phyloP scores from a whole-genome alignment of 2,113 vertebrate species.

The Burhinus oedicnemus region DNA sequence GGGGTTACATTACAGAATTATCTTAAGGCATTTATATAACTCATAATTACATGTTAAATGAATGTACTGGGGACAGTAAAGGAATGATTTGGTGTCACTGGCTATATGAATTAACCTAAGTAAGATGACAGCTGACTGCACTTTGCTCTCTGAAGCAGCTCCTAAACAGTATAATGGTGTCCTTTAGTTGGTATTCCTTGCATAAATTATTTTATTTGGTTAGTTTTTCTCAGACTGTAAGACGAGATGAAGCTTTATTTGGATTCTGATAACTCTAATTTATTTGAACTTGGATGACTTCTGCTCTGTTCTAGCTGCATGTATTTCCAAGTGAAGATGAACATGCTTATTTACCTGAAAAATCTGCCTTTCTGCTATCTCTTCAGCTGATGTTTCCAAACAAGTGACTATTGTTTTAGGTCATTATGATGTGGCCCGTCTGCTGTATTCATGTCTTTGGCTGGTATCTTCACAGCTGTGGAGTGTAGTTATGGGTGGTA shows the following conservation, averaged over 20 bases:
- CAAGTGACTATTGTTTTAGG: neutral
- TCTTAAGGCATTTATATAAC: neutral
- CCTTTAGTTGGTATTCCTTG: neutral
- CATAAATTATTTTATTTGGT: neutral
- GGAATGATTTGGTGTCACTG: neutral
- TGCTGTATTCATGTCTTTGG: neutral
- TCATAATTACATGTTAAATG: neutral
- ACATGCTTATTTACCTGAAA: neutral
- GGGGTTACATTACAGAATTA: neutral
- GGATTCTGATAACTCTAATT: neutral
- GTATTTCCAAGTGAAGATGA: neutral
- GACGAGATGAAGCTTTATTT: neutral
- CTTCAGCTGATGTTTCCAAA: neutral
- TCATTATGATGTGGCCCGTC: neutral
- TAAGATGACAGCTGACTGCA: neutral
- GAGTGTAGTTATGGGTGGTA: neutral
- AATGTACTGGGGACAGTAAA: neutral
- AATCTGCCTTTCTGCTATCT: neutral
- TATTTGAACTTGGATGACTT: neutral
- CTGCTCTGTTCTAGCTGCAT: neutral
- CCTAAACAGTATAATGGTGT: neutral
- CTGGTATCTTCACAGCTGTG: neutral
- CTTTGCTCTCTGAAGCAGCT: neutral
- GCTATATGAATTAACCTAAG: neutral
- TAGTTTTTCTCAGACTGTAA: neutral